Percentiles rank a stretch among this genome's conserved stretches.
Evolutionary conservation across 2,888 invertebrate species (phyloP).

Genomic region (Drosophila eohydei): DNA sequence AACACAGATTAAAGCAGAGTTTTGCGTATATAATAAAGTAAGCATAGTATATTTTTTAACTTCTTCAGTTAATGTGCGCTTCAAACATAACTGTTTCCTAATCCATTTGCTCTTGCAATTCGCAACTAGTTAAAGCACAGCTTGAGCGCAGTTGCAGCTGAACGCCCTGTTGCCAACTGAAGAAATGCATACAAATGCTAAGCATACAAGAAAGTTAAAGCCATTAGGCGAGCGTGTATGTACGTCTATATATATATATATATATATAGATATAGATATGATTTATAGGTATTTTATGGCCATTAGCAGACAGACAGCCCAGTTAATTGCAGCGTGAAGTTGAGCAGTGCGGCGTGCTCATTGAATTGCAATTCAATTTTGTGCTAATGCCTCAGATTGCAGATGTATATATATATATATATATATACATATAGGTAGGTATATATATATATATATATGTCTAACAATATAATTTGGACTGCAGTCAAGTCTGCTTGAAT

Average conservation of each 20-base stretch:
- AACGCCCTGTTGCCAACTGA: slow-evolving; percentile 6
- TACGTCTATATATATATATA: slow-evolving; percentile 4
- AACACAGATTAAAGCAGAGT: too few relatives aligned
- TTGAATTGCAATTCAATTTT: slow-evolving; percentile 38
- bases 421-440: not conserved
- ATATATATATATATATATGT: not conserved
- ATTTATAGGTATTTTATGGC: not conserved
- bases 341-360: slow-evolving; percentile 40
- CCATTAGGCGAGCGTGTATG: slow-evolving; percentile 1
- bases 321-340: slow-evolving; percentile 68
- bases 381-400: slow-evolving; percentile 26
- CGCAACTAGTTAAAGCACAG: slow-evolving; percentile 9
- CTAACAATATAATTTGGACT: slow-evolving; percentile 2
- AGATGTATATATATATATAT: slow-evolving; percentile 8
- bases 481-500: slow-evolving; percentile 23
- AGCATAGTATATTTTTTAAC: not conserved
- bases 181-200: not conserved
- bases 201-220: slow-evolving; percentile 2
- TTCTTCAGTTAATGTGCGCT: not conserved
- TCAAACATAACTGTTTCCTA: not conserved
- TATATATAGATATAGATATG: slow-evolving; percentile 1
- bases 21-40: not conserved
- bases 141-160: not conserved
- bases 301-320: slow-evolving; percentile 25
- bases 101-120: not conserved